These are phyloP conservation scores for Machaerirhynchus nigripectus DNA, from an alignment of 2,113 vertebrate genomes.

Conservation along the genomic window DNA sequence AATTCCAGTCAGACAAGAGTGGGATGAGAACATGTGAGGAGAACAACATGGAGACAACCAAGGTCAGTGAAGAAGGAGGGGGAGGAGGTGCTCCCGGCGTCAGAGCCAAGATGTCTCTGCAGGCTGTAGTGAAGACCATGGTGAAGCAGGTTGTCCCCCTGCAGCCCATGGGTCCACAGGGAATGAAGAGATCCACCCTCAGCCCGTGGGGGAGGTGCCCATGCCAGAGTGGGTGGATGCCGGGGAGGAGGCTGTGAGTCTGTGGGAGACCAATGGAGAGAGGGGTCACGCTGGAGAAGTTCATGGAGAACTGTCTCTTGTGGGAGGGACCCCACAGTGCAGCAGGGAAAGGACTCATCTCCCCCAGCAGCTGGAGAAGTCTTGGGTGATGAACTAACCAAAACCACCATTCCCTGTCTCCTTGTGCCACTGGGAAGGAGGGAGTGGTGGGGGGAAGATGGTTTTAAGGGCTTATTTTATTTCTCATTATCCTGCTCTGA, in stretches of 20 bases:
- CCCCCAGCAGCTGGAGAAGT: rapidly evolving
- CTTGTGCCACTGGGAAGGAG: rapidly evolving
- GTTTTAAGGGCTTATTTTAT: neutral
- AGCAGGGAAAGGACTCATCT: neutral
- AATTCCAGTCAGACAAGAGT: neutral
- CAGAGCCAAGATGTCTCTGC: rapidly evolving
- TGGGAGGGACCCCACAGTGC: rapidly evolving
- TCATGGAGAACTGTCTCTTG: neutral
- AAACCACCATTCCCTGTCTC: neutral
- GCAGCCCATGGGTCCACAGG: rapidly evolving
- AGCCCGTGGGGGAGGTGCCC: neutral
- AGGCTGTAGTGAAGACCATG: rapidly evolving
- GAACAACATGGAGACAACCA: neutral
- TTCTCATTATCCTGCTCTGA: neutral
- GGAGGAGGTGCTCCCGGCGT: rapidly evolving
- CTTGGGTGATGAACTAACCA: neutral
- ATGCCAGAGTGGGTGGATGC: rapidly evolving
- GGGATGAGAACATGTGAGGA: rapidly evolving
- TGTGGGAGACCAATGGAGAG: too few relatives aligned
- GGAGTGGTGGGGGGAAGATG: neutral
- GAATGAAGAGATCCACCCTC: neutral
- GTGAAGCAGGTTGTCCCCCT: neutral
- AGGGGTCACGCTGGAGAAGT: rapidly evolving
- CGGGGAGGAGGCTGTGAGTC: neutral
- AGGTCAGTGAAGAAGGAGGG: neutral